Base-by-base conservation (phyloP, 2,888 invertebrate genomes). In the Ennomos erosarius region DNA sequence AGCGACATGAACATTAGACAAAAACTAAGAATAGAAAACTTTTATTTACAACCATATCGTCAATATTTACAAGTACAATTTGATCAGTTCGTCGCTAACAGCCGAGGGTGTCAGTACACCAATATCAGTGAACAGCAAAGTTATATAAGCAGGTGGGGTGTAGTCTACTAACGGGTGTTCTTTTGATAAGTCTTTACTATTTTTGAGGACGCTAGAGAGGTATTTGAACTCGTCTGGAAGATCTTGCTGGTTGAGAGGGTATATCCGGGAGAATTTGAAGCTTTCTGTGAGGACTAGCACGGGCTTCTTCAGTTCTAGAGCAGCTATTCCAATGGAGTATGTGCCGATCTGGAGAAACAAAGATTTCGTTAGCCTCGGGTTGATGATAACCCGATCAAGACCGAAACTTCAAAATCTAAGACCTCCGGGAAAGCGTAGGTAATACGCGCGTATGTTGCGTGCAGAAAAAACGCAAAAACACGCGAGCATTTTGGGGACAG, bases 201-300 rank as follows among this genome's bases (percentile, higher is more conserved):
- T 83, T 52, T 85, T 83, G 8, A 89, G 71, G 64, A 92, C 93
- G 93, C 96, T 93, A 0, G 87, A 88, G 8, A 92, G 73, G 62
- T 92, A 92, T 69, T 98, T 98, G 79, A 98, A 98, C 79, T 97
- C 96, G 65, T 96, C 94, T 0, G 98, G 98, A 39, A 99, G 86
- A 85, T 99, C 99, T 51, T 94, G 93, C 81, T 99, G 99, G 88
- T 98, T 98, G 9, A 99, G 90, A 0, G 99, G 99, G 87, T 97
- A 99, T 64, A 98, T 94, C 63, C 98, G 93, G 0, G 98, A 96
- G 90, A 99, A 99, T 87, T 99, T 99, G 82, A 99, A 99, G 84
- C 99, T 99, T 86, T 99, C 99, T 0, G 98, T 97, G 16, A 99
- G 91, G 0, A 99, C 99, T 84, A 98, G 99, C 55, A 99, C 96